Evolutionary conservation across 2,888 invertebrate species (phyloP).

Genomic region (Parascotia fuliginaria): DNA sequence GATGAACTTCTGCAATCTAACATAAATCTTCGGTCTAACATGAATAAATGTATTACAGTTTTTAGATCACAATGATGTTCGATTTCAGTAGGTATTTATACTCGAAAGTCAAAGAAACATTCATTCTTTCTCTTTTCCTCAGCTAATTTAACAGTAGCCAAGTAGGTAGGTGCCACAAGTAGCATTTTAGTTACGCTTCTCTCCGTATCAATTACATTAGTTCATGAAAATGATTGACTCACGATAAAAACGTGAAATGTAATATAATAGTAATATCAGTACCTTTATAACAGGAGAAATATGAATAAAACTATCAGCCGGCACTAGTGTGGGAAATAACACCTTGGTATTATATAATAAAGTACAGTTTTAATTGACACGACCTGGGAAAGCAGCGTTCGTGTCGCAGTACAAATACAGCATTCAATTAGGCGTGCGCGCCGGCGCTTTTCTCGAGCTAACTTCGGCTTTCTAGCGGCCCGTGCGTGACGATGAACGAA

Average conservation of each 20-base stretch:
- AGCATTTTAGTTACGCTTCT: background rate
- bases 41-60: too few species aligned
- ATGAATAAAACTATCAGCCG: conserved; percentile 26
- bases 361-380: conserved; percentile 35
- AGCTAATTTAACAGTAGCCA: background rate
- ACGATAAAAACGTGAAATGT: conserved; percentile 40
- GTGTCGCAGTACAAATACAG: conserved; percentile 36
- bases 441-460: conserved; percentile 48
- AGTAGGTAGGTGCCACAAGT: background rate
- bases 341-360: conserved; percentile 23
- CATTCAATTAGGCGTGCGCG: conserved; percentile 43
- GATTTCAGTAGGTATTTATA: too few species aligned
- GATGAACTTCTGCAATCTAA: too few species aligned
- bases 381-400: conserved; percentile 45
- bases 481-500: conserved; percentile 45
- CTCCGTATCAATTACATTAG: conserved; percentile 7
- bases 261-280: conserved; percentile 35
- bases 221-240: conserved; percentile 23
- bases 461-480: conserved; percentile 44
- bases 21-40: too few species aligned
- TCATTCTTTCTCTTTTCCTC: background rate
- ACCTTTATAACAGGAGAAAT: conserved; percentile 24
- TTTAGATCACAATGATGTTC: too few species aligned
- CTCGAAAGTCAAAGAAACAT: too few species aligned
- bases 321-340: conserved; percentile 14